Base-by-base conservation (phyloP, 2,888 invertebrate species). In the Caenorhabditis parvicauda region DNA sequence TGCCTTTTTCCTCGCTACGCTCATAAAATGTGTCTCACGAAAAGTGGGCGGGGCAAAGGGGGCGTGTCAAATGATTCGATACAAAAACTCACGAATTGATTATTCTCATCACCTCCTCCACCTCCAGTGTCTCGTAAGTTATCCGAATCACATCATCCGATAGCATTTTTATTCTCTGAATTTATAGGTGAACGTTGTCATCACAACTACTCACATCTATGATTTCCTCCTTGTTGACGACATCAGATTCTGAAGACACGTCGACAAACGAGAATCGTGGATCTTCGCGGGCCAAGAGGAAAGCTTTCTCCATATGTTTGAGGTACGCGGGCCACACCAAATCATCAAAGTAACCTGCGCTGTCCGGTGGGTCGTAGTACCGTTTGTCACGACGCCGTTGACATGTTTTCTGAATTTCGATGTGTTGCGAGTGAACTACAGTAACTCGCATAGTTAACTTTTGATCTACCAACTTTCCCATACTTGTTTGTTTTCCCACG, bases 361-460 rank as follows among this genome's bases (percentile, higher is more conserved):
- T 85, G 84, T 94, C 92, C 1, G 92, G 89, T 21, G 93, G 93
- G 50, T 88, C 87, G 81, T 93, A 94, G n/a, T 49, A 44, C 0
- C 79, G 67, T 6, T 39, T 39, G 5, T 43, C 54, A 6, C 79
- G 60, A 14, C 79, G 52, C 51, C 22, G 45, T 46, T 6, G 59
- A 63, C 17, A 48, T 55, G 19, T 66, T 66, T 32, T 32, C 35
- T n/a, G n/a, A n/a, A n/a, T n/a, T n/a, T n/a, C n/a, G n/a, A n/a
- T n/a, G n/a, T n/a, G n/a, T n/a, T n/a, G n/a, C n/a, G n/a, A n/a
- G n/a, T n/a, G n/a, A n/a, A n/a, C n/a, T n/a, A n/a, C n/a, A n/a
- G n/a, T n/a, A n/a, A n/a, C n/a, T n/a, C n/a, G n/a, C n/a, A n/a
- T n/a, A n/a, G n/a, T n/a, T n/a, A n/a, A n/a, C n/a, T n/a, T n/a